Evolutionary conservation across 1,140 invertebrate genomes (phyloP).

Genomic region (Tetramorium simillimum): DNA sequence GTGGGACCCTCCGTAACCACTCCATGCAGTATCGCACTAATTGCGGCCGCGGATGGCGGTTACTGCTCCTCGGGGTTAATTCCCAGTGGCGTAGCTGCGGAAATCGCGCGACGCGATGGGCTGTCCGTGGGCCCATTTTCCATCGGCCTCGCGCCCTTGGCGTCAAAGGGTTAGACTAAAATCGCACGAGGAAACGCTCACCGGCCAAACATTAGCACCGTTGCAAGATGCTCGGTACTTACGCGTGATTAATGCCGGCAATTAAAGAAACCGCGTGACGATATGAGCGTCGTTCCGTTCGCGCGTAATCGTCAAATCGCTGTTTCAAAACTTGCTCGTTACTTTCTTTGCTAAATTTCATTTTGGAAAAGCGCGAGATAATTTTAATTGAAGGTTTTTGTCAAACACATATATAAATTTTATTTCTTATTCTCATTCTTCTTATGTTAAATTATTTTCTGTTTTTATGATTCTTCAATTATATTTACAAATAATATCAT

Average conservation of each 20-base stretch:
- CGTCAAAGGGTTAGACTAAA: constrained; percentile 79
- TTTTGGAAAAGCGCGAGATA: background rate
- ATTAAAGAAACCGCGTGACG: constrained; percentile 78
- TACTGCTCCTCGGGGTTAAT: constrained; percentile 83
- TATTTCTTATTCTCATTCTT: background rate
- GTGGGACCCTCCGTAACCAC: constrained; percentile 77
- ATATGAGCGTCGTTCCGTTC: constrained; percentile 22
- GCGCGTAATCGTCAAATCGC: constrained; percentile 32
- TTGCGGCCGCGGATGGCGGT: constrained; percentile 84
- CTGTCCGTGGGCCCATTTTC: background rate
- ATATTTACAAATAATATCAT: background rate
- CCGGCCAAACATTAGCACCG: constrained; percentile 73
- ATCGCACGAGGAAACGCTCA: constrained; percentile 66
- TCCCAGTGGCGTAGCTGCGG: constrained; percentile 77
- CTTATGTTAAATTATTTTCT: background rate
- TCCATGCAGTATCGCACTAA: constrained; percentile 84
- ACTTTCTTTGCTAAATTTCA: background rate
- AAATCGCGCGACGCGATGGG: constrained; percentile 10
- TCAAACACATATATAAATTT: background rate
- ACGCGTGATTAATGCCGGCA: constrained; percentile 81
- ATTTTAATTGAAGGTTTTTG: constrained; percentile 7
- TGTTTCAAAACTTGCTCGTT: constrained; percentile 9
- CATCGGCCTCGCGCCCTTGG: constrained; percentile 69
- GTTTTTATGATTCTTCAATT: background rate
- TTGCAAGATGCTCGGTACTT: constrained; percentile 81